phyloP scores from a whole-genome alignment of 2,113 vertebrate species.

The Microcebus tavaratra region DNA sequence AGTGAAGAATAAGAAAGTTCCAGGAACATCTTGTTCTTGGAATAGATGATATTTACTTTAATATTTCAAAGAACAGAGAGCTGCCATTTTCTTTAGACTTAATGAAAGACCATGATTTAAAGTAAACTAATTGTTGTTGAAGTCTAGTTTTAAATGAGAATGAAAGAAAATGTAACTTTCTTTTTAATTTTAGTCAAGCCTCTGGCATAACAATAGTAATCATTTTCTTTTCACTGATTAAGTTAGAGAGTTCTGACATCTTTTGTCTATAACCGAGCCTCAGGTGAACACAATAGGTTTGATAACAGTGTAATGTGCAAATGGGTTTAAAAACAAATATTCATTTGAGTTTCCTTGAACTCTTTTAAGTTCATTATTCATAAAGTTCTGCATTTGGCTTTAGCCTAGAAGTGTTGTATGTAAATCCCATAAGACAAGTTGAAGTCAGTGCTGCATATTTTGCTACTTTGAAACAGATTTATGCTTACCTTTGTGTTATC shows the following conservation, averaged over 20 bases:
- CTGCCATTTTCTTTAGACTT: conserved; percentile 18
- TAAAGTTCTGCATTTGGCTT: not conserved
- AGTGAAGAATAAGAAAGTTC: not conserved
- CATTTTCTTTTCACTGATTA: not conserved
- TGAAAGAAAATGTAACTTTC: conserved; percentile 8
- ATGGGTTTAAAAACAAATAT: not conserved
- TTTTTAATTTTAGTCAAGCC: not conserved
- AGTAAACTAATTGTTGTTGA: conserved; percentile 39
- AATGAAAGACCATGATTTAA: conserved; percentile 24
- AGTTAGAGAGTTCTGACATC: not conserved
- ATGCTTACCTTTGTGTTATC: not conserved
- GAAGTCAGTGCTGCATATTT: not conserved
- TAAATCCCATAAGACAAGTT: not conserved
- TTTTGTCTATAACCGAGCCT: not conserved
- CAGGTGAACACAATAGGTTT: not conserved
- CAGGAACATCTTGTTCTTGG: conserved; percentile 8
- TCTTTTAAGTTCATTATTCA: not conserved
- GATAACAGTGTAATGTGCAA: not conserved
- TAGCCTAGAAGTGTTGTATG: not conserved
- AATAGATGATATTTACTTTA: conserved; percentile 30
- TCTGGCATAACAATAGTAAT: not conserved
- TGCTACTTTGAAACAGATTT: not conserved
- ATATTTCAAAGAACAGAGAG: conserved; percentile 16
- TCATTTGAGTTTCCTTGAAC: not conserved
- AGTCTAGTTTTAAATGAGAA: conserved; percentile 9